Percentiles rank a stretch among this genome's conserved stretches.
These are phyloP conservation scores for Cryptocephalus moraei DNA, from an alignment of 2,888 invertebrate species.

Conservation along the genomic window DNA sequence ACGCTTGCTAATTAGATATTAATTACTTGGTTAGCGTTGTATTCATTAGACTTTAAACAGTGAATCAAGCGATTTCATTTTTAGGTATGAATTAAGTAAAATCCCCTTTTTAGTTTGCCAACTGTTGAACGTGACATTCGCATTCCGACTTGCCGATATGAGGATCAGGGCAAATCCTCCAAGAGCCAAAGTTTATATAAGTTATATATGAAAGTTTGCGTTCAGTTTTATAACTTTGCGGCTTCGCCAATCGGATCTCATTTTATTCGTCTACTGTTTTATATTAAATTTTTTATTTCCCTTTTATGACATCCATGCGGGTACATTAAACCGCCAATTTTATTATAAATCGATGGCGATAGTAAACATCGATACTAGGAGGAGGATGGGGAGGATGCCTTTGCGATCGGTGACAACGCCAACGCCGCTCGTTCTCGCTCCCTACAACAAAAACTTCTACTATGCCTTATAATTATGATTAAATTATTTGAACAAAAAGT, in stretches of 20 bases:
- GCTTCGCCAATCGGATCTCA: constrained; percentile 8
- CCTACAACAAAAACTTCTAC: not conserved
- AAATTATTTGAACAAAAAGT: not conserved
- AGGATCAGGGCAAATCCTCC: constrained; percentile 7
- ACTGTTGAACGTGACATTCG: constrained; percentile 10
- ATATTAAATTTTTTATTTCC: constrained; percentile 9
- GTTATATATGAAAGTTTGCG: constrained; percentile 8
- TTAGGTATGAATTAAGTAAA: no score
- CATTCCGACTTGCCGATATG: constrained; percentile 2
- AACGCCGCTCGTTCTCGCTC: no score
- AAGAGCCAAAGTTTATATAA: constrained; percentile 9
- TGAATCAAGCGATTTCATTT: no score
- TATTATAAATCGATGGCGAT: constrained; percentile 3
- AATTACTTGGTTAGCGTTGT: no score
- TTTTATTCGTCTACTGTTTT: constrained; percentile 10
- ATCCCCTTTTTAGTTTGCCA: constrained; percentile 2
- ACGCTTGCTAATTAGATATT: no score
- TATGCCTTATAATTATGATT: not conserved
- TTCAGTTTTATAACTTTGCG: constrained; percentile 5
- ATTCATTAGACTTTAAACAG: no score
- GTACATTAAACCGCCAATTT: constrained; percentile 7
- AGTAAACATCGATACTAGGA: constrained; percentile 1
- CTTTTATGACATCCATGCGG: not conserved
- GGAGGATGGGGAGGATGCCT: no score
- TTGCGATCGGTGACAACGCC: no score